These are phyloP conservation scores for Montipora efflorescens DNA, from an alignment of 64 coral and sea anemone genomes.

Conservation along the genomic window DNA sequence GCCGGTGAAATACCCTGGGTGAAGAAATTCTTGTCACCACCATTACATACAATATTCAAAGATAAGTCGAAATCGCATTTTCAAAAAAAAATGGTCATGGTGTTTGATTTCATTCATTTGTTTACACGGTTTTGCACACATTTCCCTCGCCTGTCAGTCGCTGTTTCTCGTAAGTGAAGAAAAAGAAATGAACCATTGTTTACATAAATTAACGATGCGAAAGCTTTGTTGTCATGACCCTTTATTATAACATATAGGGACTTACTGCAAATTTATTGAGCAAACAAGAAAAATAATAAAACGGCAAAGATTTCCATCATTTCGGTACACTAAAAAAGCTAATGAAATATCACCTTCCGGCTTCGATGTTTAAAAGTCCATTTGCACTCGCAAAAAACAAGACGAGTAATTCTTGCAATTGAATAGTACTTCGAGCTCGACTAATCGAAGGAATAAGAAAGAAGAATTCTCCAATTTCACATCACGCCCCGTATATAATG, in stretches of 20 bases:
- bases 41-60: too few species aligned
- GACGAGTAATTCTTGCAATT: neutral
- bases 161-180: neutral
- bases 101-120: slow-evolving; percentile 12
- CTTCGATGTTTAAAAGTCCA: too few species aligned
- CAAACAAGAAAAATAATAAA: neutral
- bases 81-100: neutral
- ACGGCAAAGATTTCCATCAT: neutral
- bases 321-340: neutral
- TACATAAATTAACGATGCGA: neutral
- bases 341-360: too few species aligned
- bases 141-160: slow-evolving; percentile 29
- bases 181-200: neutral
- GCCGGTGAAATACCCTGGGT: too few species aligned
- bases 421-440: neutral
- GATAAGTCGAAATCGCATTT: too few species aligned
- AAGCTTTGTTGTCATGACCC: neutral
- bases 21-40: neutral
- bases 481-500: neutral
- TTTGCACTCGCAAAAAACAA: too few species aligned
- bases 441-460: neutral
- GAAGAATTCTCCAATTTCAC: neutral
- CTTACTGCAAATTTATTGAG: neutral
- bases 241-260: neutral
- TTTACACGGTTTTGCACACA: slow-evolving; percentile 32